Conservation (phyloP, 2,113 vertebrate species). For the Arizona elegans region DNA sequence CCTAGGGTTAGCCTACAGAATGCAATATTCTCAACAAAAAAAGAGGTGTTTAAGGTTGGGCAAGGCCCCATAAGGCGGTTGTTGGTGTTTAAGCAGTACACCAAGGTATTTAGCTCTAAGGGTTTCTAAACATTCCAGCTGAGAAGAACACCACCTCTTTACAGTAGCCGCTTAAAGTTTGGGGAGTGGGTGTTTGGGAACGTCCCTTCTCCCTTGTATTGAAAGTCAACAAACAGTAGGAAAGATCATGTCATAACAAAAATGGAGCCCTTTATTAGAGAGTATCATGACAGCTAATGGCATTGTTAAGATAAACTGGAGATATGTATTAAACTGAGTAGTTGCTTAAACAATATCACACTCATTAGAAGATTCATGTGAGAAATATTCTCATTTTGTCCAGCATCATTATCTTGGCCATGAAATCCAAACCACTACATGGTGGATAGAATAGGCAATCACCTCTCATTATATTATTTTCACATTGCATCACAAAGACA, state of each 20-base stretch:
- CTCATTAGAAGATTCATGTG: slow-evolving; percentile 68
- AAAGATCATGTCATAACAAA: slow-evolving; percentile 83
- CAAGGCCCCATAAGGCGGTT: slow-evolving; percentile 86
- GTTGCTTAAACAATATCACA: slow-evolving; percentile 75
- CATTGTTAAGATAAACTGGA: slow-evolving; percentile 72
- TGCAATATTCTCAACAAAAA: slow-evolving; percentile 84
- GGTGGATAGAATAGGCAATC: slow-evolving; percentile 55
- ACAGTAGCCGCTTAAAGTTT: slow-evolving; percentile 82
- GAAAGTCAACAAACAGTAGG: slow-evolving; percentile 83
- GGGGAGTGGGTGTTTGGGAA: slow-evolving; percentile 79
- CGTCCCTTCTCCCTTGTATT: slow-evolving; percentile 78
- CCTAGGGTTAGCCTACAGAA: slow-evolving; percentile 81
- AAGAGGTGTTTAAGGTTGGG: slow-evolving; percentile 84
- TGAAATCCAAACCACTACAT: slow-evolving; percentile 38
- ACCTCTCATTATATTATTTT: background rate
- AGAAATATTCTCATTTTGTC: slow-evolving; percentile 59
- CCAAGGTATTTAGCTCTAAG: slow-evolving; percentile 81
- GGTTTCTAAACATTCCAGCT: slow-evolving; percentile 89
- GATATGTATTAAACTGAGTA: slow-evolving; percentile 71
- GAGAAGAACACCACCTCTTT: slow-evolving; percentile 81
- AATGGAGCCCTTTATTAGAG: slow-evolving; percentile 77
- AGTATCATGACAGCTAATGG: slow-evolving; percentile 74
- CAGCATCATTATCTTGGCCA: background rate
- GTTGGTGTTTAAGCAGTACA: slow-evolving; percentile 88
- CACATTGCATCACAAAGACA: background rate